Evolutionary conservation across 2,113 vertebrate genomes (phyloP), one percentile per base, ranked within the genome.

Genomic region (Hucho hucho): DNA sequence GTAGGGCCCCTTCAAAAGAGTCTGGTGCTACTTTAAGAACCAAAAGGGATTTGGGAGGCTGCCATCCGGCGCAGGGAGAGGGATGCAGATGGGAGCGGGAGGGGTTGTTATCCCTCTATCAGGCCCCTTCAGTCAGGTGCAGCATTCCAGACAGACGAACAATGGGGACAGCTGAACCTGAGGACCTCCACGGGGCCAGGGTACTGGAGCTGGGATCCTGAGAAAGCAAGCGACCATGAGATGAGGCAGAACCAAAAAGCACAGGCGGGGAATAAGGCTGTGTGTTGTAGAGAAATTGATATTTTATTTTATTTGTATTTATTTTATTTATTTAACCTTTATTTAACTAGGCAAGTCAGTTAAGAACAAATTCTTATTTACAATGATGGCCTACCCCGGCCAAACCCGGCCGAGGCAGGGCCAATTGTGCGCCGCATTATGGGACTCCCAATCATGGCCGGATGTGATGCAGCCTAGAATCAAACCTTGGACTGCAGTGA

Each of bases 111-210:
- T 81, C 78, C 82, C 85, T 80, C 72, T 49, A 84, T 65, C 75
- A 80, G 86, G 87, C 86, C 89, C 82, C 83, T 74, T 78, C 75
- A 79, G 72, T 76, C 76, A 81, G 87, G 78, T 89, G 86, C 84
- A 69, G 76, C 81, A 91, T 92, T 91, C 91, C 91, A 92, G 87
- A 91, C 92, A 77, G 79, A 75, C 76, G 58, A 89, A 93, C 91
- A 92, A 93, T 91, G 81, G 87, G 84, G 80, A 70, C 64, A 64
- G 75, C 66, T 12, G 26, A 80, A 82, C 66, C 53, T 29, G 81
- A 70, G 87, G 37, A 9, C 37, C 9, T 69, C 73, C 26, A 72
- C 79, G 75, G 81, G 70, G 74, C 64, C 70, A 69, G 72, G 86
- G 71, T 77, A 78, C 66, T 74, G 83, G 77, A 53, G 49, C 49